Conservation (phyloP, 2,888 invertebrate genomes). For the Coelogynopora nodosa region DNA sequence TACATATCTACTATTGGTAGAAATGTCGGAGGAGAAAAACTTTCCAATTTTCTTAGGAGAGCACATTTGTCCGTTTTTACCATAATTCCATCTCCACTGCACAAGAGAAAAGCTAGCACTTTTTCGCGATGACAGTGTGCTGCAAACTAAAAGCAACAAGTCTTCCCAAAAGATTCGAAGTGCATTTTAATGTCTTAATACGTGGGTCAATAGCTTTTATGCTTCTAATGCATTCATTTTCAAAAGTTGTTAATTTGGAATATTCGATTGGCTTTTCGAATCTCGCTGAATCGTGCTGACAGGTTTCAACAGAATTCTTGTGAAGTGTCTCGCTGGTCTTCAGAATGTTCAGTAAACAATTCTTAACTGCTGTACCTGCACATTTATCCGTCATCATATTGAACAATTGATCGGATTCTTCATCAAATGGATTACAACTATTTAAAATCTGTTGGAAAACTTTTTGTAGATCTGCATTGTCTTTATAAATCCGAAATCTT, state of each 20-base stretch:
- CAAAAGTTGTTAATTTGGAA: not conserved
- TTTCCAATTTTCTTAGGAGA: not conserved
- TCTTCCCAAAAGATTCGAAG: not conserved
- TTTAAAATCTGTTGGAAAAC: constrained; percentile 43
- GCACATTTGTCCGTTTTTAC: not conserved
- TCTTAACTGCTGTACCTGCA: not conserved
- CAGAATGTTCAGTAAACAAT: not conserved
- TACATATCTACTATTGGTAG: too few relatives aligned
- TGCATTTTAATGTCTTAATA: not conserved
- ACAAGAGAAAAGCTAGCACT: not conserved
- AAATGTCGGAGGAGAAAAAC: not conserved
- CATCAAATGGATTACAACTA: constrained; percentile 39
- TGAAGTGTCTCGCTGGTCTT: not conserved
- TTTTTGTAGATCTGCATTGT: constrained; percentile 41
- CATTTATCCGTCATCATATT: not conserved
- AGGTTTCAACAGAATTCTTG: not conserved
- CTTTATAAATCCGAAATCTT: constrained; percentile 38
- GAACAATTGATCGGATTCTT: constrained; percentile 21
- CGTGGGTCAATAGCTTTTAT: not conserved
- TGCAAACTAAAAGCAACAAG: not conserved
- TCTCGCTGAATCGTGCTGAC: not conserved
- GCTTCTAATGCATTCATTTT: not conserved
- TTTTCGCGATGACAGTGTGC: not conserved
- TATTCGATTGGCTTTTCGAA: not conserved
- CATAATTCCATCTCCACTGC: not conserved